Conservation (phyloP, 2,113 vertebrate genomes). For the Cochlearius cochlearius region DNA sequence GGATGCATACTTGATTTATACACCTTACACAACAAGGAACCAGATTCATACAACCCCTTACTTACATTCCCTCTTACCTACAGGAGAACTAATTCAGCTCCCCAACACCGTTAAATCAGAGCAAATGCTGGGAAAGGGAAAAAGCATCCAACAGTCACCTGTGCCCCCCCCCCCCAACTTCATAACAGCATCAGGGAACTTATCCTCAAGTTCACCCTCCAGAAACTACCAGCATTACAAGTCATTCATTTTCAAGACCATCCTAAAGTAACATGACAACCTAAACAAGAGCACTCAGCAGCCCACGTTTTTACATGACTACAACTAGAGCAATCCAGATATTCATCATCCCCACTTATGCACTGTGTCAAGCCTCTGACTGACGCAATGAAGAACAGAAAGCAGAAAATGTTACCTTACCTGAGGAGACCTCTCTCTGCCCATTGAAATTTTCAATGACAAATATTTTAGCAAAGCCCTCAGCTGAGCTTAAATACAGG, state of each 20-base stretch:
- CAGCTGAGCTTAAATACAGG: background rate
- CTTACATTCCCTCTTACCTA: background rate
- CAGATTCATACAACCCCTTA: background rate
- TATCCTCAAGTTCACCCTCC: background rate
- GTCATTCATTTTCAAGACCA: background rate
- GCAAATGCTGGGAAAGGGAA: background rate
- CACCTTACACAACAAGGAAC: background rate
- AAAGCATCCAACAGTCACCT: background rate
- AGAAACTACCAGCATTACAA: background rate
- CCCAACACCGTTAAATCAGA: background rate
- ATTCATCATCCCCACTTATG: too few relatives aligned
- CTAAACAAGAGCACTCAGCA: background rate
- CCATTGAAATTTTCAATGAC: background rate
- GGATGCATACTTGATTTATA: background rate
- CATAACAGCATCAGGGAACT: background rate
- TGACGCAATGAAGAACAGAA: background rate
- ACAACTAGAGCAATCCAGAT: background rate
- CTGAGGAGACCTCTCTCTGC: background rate
- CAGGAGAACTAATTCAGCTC: background rate
- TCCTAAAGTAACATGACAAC: background rate
- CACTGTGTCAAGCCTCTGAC: background rate
- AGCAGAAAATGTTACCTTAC: background rate
- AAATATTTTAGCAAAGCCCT: rapidly evolving
- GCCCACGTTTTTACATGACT: background rate
- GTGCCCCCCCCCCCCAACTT: background rate